phyloP scores from a whole-genome alignment of 2,113 vertebrate species.

The Leucopternis melanops region DNA sequence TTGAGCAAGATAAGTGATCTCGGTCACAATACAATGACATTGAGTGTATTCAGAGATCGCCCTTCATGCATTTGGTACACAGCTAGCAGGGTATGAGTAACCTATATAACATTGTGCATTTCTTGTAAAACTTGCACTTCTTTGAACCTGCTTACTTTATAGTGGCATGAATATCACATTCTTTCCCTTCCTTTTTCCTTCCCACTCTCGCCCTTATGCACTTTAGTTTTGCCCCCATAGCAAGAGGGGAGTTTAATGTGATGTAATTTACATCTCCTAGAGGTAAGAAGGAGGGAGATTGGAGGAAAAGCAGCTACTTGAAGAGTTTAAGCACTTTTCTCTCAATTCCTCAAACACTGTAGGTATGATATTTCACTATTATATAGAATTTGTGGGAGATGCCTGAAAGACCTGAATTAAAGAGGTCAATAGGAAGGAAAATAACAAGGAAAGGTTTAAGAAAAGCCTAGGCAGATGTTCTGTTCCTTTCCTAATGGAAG shows the following conservation, averaged over 20 bases:
- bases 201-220: background rate
- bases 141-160: background rate
- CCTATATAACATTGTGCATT: background rate
- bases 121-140: background rate
- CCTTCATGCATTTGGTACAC: background rate
- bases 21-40: background rate
- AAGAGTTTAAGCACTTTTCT: background rate
- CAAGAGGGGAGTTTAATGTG: background rate
- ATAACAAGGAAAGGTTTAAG: background rate
- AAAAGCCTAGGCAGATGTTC: background rate
- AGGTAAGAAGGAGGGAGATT: background rate
- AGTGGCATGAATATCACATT: background rate
- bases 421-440: background rate
- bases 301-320: background rate
- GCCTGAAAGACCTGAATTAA: background rate
- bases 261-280: background rate
- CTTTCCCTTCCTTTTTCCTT: background rate
- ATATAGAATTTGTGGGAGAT: background rate
- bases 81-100: background rate
- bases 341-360: background rate
- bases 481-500: background rate
- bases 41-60: background rate
- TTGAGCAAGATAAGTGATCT: background rate
- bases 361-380: background rate
- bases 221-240: background rate